phyloP scores from a whole-genome alignment of 2,797 vertebrate genomes.

The Sebastes minor region DNA sequence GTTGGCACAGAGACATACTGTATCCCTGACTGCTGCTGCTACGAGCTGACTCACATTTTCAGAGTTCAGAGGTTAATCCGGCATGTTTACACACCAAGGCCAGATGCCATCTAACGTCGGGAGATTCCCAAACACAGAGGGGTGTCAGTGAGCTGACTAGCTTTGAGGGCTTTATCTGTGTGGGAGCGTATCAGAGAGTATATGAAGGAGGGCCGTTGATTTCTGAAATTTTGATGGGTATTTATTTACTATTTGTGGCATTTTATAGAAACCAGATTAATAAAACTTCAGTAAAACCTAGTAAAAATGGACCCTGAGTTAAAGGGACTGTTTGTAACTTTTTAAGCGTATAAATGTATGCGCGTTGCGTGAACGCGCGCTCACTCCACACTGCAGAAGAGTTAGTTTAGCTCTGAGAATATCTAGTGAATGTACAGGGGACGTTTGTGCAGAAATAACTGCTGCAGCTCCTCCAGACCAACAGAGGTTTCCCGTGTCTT shows the following conservation, averaged over 20 bases:
- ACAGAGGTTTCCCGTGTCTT: too few species aligned
- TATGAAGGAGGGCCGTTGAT: background rate
- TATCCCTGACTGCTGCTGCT: background rate
- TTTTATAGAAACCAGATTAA: background rate
- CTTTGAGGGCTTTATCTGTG: conserved; percentile 5
- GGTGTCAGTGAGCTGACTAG: conserved; percentile 32
- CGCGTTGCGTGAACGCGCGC: too few species aligned
- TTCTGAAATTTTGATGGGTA: background rate
- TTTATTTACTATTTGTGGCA: background rate
- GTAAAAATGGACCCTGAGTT: background rate
- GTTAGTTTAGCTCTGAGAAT: too few species aligned
- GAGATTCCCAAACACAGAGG: conserved; percentile 41
- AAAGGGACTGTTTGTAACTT: too few species aligned
- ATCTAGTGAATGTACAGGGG: too few species aligned
- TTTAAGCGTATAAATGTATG: too few species aligned
- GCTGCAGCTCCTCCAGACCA: too few species aligned
- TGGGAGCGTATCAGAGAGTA: background rate
- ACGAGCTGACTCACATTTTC: conserved; percentile 28
- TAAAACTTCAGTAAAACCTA: background rate
- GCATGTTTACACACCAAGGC: conserved; percentile 38
- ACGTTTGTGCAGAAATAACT: too few species aligned
- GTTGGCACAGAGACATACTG: background rate
- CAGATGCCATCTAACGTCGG: conserved; percentile 3
- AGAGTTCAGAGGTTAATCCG: conserved; percentile 57
- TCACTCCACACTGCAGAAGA: too few species aligned